A percentile compares a stretch with the other conserved stretches of the same genome.
Evolutionary conservation across 2,113 vertebrate genomes (phyloP).

Genomic region (Pseudopipra pipra): DNA sequence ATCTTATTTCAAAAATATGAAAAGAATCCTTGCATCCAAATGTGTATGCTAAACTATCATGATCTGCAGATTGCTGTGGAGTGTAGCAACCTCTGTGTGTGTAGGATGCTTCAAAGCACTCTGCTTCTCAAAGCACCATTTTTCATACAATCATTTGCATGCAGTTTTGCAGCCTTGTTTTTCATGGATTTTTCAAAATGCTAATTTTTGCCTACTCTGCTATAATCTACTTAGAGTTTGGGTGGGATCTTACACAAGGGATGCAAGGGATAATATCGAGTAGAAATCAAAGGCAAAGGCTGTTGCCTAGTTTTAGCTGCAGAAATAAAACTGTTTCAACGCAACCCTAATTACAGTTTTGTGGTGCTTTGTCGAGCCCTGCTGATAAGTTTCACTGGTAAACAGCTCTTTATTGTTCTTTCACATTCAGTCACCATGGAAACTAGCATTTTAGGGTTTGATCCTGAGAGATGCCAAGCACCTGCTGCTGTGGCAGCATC

Average conservation of each 20-base stretch:
- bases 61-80: neutral
- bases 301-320: slow-evolving; percentile 21
- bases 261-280: neutral
- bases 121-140: neutral
- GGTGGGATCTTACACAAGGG: neutral
- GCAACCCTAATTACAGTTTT: slow-evolving; percentile 65
- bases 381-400: slow-evolving; percentile 67
- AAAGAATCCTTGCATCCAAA: neutral
- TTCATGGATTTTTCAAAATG: slow-evolving; percentile 42
- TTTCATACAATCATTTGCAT: neutral
- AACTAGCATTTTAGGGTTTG: slow-evolving; percentile 64
- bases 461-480: slow-evolving; percentile 59
- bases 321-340: slow-evolving; percentile 47
- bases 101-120: slow-evolving; percentile 1
- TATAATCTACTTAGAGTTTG: slow-evolving; percentile 24
- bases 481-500: slow-evolving; percentile 50
- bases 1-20: neutral
- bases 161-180: slow-evolving; percentile 12
- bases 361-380: slow-evolving; percentile 48
- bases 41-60: neutral
- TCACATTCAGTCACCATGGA: slow-evolving; percentile 63
- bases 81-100: neutral
- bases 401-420: slow-evolving; percentile 68
- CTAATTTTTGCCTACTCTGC: slow-evolving; percentile 34
- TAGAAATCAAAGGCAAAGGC: slow-evolving; percentile 46